Conservation (phyloP, 1,140 invertebrate genomes). For the Drosophila sucinea region DNA sequence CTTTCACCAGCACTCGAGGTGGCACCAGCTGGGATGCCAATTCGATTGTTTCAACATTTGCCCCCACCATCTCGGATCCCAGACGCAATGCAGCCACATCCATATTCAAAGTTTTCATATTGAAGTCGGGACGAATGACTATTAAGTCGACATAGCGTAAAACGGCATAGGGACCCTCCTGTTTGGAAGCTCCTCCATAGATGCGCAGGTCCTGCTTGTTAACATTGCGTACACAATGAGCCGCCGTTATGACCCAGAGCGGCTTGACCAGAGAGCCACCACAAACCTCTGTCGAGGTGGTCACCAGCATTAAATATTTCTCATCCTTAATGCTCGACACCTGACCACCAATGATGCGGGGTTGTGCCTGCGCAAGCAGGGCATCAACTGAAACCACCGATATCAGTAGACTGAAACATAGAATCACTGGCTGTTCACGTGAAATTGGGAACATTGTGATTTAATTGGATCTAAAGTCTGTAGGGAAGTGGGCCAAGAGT, state of each 20-base stretch:
- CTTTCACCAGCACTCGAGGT: slow-evolving; percentile 33
- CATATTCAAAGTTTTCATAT: slow-evolving; percentile 50
- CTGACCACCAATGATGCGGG: slow-evolving; percentile 64
- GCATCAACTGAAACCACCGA: neutral
- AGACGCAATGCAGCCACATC: slow-evolving; percentile 57
- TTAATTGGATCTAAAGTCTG: slow-evolving; percentile 1
- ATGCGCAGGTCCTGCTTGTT: slow-evolving; percentile 31
- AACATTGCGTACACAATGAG: slow-evolving; percentile 52
- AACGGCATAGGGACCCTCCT: slow-evolving; percentile 38
- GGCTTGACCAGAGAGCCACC: slow-evolving; percentile 55
- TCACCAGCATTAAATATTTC: slow-evolving; percentile 61
- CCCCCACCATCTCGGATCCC: slow-evolving; percentile 37
- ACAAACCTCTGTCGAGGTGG: slow-evolving; percentile 42
- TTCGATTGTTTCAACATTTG: slow-evolving; percentile 49
- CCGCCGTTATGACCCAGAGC: slow-evolving; percentile 62
- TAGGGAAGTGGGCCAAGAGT: slow-evolving; percentile 7
- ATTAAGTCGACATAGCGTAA: slow-evolving; percentile 37
- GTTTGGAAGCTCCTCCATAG: slow-evolving; percentile 57
- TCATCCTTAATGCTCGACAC: slow-evolving; percentile 45
- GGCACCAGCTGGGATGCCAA: slow-evolving; percentile 41
- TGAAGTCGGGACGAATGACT: slow-evolving; percentile 42
- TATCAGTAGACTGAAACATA: neutral
- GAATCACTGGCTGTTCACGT: slow-evolving; percentile 24
- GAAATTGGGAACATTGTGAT: slow-evolving; percentile 13
- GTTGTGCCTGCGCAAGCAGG: slow-evolving; percentile 17